phyloP scores from a whole-genome alignment of 2,797 vertebrate genomes.

The Tenualosa thibaudeaui region DNA sequence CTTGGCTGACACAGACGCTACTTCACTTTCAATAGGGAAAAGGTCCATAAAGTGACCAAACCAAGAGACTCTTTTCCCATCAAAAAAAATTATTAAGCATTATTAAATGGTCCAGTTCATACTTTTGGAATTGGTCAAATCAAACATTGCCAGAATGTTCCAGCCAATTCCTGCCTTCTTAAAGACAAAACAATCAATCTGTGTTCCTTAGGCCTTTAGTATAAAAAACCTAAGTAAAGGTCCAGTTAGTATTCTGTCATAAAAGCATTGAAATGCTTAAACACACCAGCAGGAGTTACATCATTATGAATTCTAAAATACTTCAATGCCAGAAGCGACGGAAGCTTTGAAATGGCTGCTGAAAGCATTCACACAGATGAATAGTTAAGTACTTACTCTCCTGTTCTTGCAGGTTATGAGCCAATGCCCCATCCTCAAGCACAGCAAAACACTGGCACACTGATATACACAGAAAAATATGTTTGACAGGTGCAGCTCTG shows the following conservation, averaged over 20 bases:
- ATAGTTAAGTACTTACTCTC: slow-evolving; percentile 70
- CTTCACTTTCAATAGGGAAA: neutral
- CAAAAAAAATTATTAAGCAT: no score
- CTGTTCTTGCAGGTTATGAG: slow-evolving; percentile 76
- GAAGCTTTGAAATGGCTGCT: neutral
- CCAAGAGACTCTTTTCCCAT: no score
- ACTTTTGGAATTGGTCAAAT: no score
- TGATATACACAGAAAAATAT: slow-evolving; percentile 51
- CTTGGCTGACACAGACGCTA: neutral
- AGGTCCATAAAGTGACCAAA: no score
- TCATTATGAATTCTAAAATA: neutral
- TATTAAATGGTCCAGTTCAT: no score
- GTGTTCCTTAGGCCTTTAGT: neutral
- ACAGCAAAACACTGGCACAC: slow-evolving; percentile 74
- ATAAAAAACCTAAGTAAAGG: neutral
- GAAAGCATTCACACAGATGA: neutral
- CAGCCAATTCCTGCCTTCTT: no score
- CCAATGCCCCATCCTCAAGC: slow-evolving; percentile 74
- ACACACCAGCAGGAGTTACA: neutral
- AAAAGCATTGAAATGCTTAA: neutral
- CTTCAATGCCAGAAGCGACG: neutral
- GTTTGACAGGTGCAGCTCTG: neutral
- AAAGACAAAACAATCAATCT: no score
- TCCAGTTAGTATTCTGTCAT: neutral
- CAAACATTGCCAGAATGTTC: no score